phyloP scores from a whole-genome alignment of 1,140 invertebrate genomes.

The Zaprionus ghesquierei region DNA sequence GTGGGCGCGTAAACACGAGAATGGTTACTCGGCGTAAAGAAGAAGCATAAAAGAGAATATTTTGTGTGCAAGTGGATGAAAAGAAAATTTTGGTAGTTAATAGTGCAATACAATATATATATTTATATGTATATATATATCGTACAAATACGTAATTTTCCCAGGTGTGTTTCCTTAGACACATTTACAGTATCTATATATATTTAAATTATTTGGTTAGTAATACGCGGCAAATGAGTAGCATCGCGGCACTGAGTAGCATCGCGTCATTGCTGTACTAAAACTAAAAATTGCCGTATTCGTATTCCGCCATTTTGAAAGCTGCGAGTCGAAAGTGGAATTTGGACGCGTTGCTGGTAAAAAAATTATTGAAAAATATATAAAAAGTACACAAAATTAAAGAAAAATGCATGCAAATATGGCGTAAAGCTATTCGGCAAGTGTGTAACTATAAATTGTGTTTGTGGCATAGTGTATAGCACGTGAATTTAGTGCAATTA shows the following conservation, averaged over 20 bases:
- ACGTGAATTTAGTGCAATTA: slow-evolving; percentile 70
- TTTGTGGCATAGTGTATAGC: slow-evolving; percentile 57
- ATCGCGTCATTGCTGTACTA: slow-evolving; percentile 82
- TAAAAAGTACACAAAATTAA: slow-evolving; percentile 62
- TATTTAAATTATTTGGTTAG: slow-evolving; percentile 16
- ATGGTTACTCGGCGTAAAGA: slow-evolving; percentile 24
- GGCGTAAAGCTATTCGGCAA: slow-evolving; percentile 21
- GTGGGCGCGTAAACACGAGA: slow-evolving; percentile 31
- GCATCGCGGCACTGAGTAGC: slow-evolving; percentile 61
- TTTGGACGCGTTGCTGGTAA: slow-evolving; percentile 82
- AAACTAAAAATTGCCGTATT: slow-evolving; percentile 80
- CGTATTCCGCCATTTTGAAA: slow-evolving; percentile 83
- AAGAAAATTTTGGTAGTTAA: slow-evolving; percentile 40
- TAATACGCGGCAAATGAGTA: slow-evolving; percentile 57
- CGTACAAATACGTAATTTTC: slow-evolving; percentile 36
- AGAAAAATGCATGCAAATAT: slow-evolving; percentile 53
- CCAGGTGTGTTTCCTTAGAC: slow-evolving; percentile 52
- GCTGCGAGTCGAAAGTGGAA: slow-evolving; percentile 78
- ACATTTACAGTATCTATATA: slow-evolving; percentile 12
- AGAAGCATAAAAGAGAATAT: slow-evolving; percentile 54
- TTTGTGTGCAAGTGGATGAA: slow-evolving; percentile 56
- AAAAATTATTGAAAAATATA: slow-evolving; percentile 66
- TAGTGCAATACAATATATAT: slow-evolving; percentile 49
- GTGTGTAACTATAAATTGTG: slow-evolving; percentile 55
- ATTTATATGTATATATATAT: slow-evolving; percentile 7